Evolutionary conservation across 2,113 vertebrate genomes (phyloP).

Genomic region (Alectura lathami): DNA sequence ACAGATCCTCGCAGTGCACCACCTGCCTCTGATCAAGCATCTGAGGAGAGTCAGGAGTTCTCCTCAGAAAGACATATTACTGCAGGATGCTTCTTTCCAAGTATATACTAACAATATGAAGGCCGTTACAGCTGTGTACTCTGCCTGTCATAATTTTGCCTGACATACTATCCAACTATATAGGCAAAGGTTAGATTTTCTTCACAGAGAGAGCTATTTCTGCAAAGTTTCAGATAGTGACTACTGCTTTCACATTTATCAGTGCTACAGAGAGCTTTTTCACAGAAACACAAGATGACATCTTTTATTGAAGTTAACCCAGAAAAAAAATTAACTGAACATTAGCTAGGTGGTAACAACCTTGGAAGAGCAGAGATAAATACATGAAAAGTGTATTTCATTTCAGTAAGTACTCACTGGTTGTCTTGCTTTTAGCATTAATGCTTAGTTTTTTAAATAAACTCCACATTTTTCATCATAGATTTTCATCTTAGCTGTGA

Average conservation of each 20-base stretch:
- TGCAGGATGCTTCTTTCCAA: neutral
- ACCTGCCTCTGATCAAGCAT: neutral
- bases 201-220: neutral
- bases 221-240: neutral
- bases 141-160: neutral
- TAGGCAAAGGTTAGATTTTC: neutral
- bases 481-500: neutral
- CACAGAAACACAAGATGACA: neutral
- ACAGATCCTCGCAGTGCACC: accelerated
- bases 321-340: neutral
- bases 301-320: neutral
- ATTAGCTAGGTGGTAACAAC: neutral
- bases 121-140: neutral
- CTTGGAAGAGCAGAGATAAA: neutral
- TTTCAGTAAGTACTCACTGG: neutral
- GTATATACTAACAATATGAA: neutral
- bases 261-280: neutral
- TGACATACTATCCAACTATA: neutral
- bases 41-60: neutral
- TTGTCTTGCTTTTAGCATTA: neutral
- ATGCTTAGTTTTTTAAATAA: neutral
- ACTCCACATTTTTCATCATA: neutral
- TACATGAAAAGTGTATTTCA: neutral
- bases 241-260: neutral
- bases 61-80: neutral